These are phyloP conservation scores for Folsomia manolachei DNA, from an alignment of 2,888 invertebrate genomes.

Conservation along the genomic window DNA sequence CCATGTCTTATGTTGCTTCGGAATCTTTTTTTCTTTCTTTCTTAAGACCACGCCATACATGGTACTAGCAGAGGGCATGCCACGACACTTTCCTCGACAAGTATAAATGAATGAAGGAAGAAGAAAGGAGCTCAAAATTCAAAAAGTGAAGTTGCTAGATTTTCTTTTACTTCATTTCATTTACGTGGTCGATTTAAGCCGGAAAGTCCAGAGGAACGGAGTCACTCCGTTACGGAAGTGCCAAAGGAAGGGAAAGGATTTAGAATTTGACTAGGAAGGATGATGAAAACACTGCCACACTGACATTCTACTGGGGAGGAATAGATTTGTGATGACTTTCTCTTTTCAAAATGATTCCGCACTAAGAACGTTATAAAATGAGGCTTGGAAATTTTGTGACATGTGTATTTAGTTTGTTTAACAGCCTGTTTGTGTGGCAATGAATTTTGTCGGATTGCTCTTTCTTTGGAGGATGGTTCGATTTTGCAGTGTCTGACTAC, in stretches of 20 bases:
- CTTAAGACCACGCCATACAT: too few species aligned
- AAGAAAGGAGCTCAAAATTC: neutral
- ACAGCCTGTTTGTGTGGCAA: neutral
- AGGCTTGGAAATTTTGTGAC: neutral
- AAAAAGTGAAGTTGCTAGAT: neutral
- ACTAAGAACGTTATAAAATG: neutral
- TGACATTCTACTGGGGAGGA: too few species aligned
- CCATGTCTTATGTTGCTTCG: too few species aligned
- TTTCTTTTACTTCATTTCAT: neutral
- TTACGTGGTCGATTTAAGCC: neutral
- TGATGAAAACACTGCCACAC: neutral
- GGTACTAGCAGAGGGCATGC: neutral
- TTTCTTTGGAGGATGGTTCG: neutral
- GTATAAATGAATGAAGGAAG: neutral
- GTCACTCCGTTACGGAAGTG: too few species aligned
- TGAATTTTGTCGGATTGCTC: neutral
- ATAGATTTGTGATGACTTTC: neutral
- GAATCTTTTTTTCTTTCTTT: too few species aligned
- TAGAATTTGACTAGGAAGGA: neutral
- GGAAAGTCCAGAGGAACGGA: neutral
- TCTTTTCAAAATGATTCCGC: neutral
- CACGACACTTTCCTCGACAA: neutral
- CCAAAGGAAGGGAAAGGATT: neutral
- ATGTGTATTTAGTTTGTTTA: too few species aligned
- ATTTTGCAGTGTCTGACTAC: neutral